phyloP scores from a whole-genome alignment of 2,113 vertebrate genomes.

The Eleginops maclovinus region DNA sequence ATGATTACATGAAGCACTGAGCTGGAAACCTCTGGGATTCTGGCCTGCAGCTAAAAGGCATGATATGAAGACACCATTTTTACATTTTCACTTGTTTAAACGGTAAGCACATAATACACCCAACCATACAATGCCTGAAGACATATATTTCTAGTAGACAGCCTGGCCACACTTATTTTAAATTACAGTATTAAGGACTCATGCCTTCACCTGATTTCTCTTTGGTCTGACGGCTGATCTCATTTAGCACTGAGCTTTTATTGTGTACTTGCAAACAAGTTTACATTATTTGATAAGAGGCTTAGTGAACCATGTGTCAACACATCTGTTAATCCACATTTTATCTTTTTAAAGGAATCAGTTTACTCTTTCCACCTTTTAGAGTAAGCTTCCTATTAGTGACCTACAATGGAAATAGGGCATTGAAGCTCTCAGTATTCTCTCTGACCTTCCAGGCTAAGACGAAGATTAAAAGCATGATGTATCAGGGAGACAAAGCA shows the following conservation, averaged over 20 bases:
- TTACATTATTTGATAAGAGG: slow-evolving; percentile 16
- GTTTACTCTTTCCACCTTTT: slow-evolving; percentile 6
- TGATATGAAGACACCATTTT: slow-evolving; percentile 53
- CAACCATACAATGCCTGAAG: slow-evolving; percentile 33
- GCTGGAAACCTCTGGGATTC: slow-evolving; percentile 67
- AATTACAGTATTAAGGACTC: slow-evolving; percentile 7
- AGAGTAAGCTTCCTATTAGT: slow-evolving; percentile 22
- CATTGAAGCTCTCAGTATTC: slow-evolving; percentile 38
- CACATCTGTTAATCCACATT: slow-evolving; percentile 41
- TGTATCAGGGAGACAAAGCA: slow-evolving; percentile 41
- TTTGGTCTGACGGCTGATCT: slow-evolving; percentile 1
- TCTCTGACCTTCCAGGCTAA: slow-evolving; percentile 35
- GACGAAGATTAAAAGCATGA: slow-evolving; percentile 53
- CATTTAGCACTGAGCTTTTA: slow-evolving; percentile 18
- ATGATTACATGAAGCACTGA: slow-evolving; percentile 64
- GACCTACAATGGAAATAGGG: slow-evolving; percentile 41
- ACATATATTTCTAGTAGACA: slow-evolving; percentile 14
- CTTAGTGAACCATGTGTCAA: slow-evolving; percentile 32
- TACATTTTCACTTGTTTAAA: slow-evolving; percentile 65
- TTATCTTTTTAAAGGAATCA: slow-evolving; percentile 19
- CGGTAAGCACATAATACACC: slow-evolving; percentile 17
- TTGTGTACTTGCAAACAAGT: slow-evolving; percentile 33
- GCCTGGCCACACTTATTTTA: slow-evolving; percentile 10
- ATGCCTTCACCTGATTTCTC: slow-evolving; percentile 10
- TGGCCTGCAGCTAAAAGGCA: slow-evolving; percentile 62